These are phyloP conservation scores for Dryomyza anilis DNA, from an alignment of 2,888 invertebrate genomes.

Conservation along the genomic window DNA sequence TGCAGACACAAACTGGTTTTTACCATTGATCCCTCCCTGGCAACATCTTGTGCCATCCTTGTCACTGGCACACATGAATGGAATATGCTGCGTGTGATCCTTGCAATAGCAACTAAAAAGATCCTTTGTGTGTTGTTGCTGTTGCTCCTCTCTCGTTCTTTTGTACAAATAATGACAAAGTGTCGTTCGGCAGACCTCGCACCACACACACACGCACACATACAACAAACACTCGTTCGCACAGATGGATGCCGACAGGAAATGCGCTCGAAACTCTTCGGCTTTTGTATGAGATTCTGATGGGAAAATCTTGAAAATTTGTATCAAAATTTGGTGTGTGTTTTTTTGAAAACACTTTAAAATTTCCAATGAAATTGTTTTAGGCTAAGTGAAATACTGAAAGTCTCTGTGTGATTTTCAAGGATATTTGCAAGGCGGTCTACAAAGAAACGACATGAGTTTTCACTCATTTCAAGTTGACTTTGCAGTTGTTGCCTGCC, in stretches of 20 bases:
- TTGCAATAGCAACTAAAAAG: not conserved
- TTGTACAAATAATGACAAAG: not conserved
- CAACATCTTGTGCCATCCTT: not conserved
- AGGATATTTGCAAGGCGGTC: not conserved
- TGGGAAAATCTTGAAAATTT: constrained; percentile 6
- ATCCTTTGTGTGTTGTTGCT: too few relatives aligned
- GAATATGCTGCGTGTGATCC: too few relatives aligned
- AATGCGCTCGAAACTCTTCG: constrained; percentile 1
- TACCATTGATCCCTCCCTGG: not conserved
- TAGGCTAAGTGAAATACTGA: constrained; percentile 2
- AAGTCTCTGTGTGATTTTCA: too few relatives aligned
- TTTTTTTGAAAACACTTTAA: constrained; percentile 11
- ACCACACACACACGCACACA: not conserved
- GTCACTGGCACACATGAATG: not conserved
- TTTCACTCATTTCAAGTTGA: not conserved
- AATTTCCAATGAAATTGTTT: constrained; percentile 23
- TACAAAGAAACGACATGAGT: not conserved
- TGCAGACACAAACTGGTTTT: too few relatives aligned
- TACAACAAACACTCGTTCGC: not conserved
- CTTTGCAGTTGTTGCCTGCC: not conserved
- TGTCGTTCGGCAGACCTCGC: too few relatives aligned
- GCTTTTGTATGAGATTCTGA: constrained; percentile 4
- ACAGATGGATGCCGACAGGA: not conserved
- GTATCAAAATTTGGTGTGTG: constrained; percentile 4
- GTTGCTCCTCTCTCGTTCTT: not conserved